Evolutionary conservation across 2,888 invertebrate species (phyloP), one percentile per base, ranked within the genome.

Genomic region (Diaphora mendica): DNA sequence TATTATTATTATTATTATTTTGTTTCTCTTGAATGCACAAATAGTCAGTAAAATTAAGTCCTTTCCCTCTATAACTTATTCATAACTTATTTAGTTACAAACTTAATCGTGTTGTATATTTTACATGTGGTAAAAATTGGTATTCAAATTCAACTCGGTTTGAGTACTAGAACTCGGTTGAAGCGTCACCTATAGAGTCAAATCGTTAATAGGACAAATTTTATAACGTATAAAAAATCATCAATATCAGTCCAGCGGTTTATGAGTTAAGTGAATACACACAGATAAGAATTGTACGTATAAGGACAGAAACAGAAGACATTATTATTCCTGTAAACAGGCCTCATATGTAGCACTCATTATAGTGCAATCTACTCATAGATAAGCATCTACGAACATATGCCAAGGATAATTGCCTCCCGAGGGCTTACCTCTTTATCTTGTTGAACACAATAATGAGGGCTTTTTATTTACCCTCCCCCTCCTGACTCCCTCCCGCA

Each of bases 391-490:
- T 71, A 75, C 69, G 67, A 64, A 64, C 75, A 73, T 72, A 77
- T 72, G 88, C 82, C 82, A 85, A 78, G 78, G 79, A 67, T 87
- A 87, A 87, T 87, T 87, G 81, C 85, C 82, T 86, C 83, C 82
- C 83, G 44, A 17, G 78, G 81, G 82, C 74, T 73, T 75, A 71
- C 79, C 77, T 79, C 78, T 82, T 82, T 84, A 85, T 87, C 85
- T 83, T 80, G 77, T 78, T 78, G 75, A 77, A 77, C 77, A 80
- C 78, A 73, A 76, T 87, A 87, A 87, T 87, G 82, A 85, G 82
- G 81, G 81, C 77, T 83, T 85, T 84, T 81, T 79, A 76, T 80
- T 80, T 75, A 75, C 64, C 73, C 73, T 67, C 48, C 51, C 74
- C 65, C 71, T 68, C 48, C 44, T 67, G 68, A 71, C 64, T 51